Base-by-base conservation (phyloP, 2,888 invertebrate species). In the Pachydiplax longipennis region DNA sequence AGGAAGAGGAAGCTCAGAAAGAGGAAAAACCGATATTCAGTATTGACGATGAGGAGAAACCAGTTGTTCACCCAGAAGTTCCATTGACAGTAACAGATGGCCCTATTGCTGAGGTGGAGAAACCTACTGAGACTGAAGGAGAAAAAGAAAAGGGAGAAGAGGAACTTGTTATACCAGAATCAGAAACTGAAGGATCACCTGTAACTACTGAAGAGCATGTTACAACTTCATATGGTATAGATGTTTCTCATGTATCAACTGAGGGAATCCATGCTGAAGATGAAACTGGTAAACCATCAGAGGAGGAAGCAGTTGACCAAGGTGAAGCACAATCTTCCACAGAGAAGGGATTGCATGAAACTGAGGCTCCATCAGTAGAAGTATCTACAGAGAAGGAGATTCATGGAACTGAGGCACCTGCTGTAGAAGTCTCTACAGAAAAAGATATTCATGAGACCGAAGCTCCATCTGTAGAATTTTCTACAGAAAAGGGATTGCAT, bases 261-360 rank as follows among this genome's bases (percentile, higher is more conserved):
- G 90, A 90, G 81, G 58, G 91, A 37, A 91, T 73, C 40, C 90
- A 65, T 65, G 22, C 81, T 13, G 91, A 90, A 5, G 91, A 90
- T 90, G 91, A 91, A 82, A 81, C 65, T 25, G 58, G 13, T 22
- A 80, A 80, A 61, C 48, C 87, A 31, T 48, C 31, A 22, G 91
- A 5, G 8, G 92, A 92, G 91, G 91, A 90, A 22, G 91, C 80
- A n/a, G 90, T 44, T 25, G 18, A 10, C 12, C 58, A 25, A 90
- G 22, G 81, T 61, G 53, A 81, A 44, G 18, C 13, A 15, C 91
- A 91, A 82, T 90, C 91, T 18, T 81, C 91, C 65, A 91, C 90
- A 53, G 83, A 91, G 91, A 90, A 90, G 87, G 25, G 91, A 40
- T 91, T 92, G 81, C 91, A 90, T 80, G 61, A 91, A 44, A 91